Evolutionary conservation across 2,797 vertebrate species (phyloP).

Genomic region (Syngnathus rostellatus): DNA sequence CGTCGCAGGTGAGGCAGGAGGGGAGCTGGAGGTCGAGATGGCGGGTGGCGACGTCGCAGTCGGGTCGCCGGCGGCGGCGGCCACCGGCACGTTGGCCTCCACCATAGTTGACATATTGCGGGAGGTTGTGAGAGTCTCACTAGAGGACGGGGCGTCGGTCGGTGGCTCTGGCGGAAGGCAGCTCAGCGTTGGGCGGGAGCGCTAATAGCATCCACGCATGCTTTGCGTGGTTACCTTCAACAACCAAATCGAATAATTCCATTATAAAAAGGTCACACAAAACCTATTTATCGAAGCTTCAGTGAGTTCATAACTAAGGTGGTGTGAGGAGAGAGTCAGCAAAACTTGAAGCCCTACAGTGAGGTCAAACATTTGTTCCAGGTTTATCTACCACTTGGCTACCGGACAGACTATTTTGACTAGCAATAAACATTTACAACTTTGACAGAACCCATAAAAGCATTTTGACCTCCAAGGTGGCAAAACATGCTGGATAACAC

Average conservation of each 20-base stretch:
- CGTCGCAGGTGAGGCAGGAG: constrained; percentile 46
- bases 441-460: constrained; percentile 27
- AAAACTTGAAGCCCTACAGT: not conserved
- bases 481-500: not conserved
- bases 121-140: constrained; percentile 34
- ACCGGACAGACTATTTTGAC: not conserved
- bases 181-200: constrained; percentile 30
- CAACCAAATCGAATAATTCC: not conserved
- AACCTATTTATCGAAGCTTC: too few species aligned
- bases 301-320: too few species aligned
- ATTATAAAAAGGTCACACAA: not conserved
- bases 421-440: constrained; percentile 25
- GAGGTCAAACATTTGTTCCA: not conserved
- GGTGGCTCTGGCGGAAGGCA: constrained; percentile 35
- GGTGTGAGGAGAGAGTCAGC: too few species aligned
- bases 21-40: constrained; percentile 20
- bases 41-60: constrained; percentile 10
- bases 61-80: constrained; percentile 56
- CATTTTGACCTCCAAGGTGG: constrained; percentile 1
- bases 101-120: constrained; percentile 80
- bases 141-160: constrained; percentile 28
- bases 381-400: not conserved
- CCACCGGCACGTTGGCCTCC: constrained; percentile 58
- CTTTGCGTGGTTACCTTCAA: constrained; percentile 43
- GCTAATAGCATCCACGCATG: constrained; percentile 63